These are phyloP conservation scores for Ormyrus labotus DNA, from an alignment of 2,888 invertebrate species.

Conservation along the genomic window DNA sequence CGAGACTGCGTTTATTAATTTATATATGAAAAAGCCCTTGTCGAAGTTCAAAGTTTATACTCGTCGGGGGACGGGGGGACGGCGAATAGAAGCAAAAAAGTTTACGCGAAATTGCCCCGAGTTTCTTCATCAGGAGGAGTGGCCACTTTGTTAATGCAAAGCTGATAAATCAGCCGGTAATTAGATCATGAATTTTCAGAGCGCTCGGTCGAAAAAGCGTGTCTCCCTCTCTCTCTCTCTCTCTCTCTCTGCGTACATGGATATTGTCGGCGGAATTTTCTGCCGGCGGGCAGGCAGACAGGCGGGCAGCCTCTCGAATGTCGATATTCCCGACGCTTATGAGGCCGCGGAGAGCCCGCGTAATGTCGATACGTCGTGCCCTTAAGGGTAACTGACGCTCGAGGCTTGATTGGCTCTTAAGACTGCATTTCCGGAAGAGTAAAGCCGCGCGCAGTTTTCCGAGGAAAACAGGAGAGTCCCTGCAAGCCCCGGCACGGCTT, in stretches of 20 bases:
- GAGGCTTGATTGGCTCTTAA: constrained; percentile 48
- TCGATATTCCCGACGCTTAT: constrained; percentile 55
- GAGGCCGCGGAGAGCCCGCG: constrained; percentile 33
- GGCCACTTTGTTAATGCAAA: constrained; percentile 23
- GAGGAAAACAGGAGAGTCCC: neutral
- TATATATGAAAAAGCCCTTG: neutral
- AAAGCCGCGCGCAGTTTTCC: neutral
- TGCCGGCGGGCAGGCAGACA: neutral
- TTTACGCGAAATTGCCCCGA: constrained; percentile 14
- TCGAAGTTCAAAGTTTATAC: neutral
- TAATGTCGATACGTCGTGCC: constrained; percentile 55
- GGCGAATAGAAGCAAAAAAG: neutral
- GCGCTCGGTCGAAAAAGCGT: neutral
- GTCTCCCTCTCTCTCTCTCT: no score
- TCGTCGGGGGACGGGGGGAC: no score
- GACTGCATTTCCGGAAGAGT: constrained; percentile 37
- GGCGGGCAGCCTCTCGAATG: constrained; percentile 34
- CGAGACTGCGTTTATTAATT: neutral
- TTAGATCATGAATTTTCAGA: constrained; percentile 31
- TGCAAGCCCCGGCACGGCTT: no score
- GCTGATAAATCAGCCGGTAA: constrained; percentile 41
- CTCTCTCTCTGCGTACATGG: neutral
- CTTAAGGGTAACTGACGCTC: constrained; percentile 47
- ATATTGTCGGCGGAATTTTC: neutral
- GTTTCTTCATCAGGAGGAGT: constrained; percentile 24